Base-by-base conservation (phyloP, 2,888 invertebrate genomes). In the Prosapia bicincta region DNA sequence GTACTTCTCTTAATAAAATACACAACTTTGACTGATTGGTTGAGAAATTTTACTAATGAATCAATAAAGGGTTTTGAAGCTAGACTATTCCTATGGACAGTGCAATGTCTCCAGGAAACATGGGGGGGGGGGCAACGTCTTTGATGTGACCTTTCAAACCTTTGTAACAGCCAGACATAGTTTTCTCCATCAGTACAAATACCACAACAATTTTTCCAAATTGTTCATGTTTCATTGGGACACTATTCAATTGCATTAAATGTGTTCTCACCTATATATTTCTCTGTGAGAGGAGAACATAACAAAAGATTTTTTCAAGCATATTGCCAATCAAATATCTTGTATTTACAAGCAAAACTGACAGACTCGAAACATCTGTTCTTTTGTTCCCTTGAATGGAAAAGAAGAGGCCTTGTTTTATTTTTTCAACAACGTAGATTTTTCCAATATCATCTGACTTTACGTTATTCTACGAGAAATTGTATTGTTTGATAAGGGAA, bases 11-110 rank as follows among this genome's bases (percentile, higher is more conserved):
- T n/a, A n/a, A n/a, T n/a, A n/a, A n/a, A n/a, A n/a, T n/a, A n/a
- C n/a, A n/a, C n/a, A n/a, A n/a, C n/a, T n/a, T n/a, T n/a, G n/a
- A 77, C 74, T 10, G 74, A 32, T 69, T 38, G 23, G 13, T 72
- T 28, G 30, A 76, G 67, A 32, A 70, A 69, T 38, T 70, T 26
- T 26, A 71, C 69, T 26, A 73, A 70, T 15, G 76, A 20, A 15
- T 5, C 13, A 70, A 75, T 43, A 70, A 79, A 69, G 66, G 70
- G 68, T 38, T 78, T 78, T 43, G 30, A 76, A 32, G 72, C 78
- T 38, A 76, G 73, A 77, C 71, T 67, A 69, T 78, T 71, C 28
- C 77, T 79, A 65, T 78, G 78, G 71, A 79, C 77, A 66, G 68
- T 66, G 30, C 77, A 79, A 28, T 79, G 79, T 66, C 72, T 79